These are phyloP conservation scores for Mionectes olivaceus DNA, from an alignment of 2,797 vertebrate genomes.

Conservation along the genomic window DNA sequence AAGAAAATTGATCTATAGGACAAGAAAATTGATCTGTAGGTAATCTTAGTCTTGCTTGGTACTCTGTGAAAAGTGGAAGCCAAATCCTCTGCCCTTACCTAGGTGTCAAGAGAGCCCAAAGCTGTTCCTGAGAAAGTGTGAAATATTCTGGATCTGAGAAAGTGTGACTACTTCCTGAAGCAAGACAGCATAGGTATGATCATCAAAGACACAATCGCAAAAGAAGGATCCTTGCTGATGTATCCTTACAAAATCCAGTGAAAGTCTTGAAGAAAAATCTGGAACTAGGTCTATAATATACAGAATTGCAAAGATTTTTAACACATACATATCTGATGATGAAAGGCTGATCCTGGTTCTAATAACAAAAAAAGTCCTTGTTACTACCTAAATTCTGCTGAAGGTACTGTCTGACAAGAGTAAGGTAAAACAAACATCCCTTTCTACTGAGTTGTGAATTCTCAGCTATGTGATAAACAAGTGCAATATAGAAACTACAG, in stretches of 20 bases:
- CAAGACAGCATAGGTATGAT: not conserved
- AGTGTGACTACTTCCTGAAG: not conserved
- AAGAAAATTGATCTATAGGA: not conserved
- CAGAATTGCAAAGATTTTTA: not conserved
- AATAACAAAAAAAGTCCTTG: not conserved
- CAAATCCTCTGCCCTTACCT: not conserved
- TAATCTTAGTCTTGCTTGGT: not conserved
- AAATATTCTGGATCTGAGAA: not conserved
- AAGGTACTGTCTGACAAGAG: not conserved
- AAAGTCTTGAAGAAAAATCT: not conserved
- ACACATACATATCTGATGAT: not conserved
- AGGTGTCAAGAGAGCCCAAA: not conserved
- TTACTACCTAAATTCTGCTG: not conserved
- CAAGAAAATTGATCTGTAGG: not conserved
- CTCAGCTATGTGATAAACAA: not conserved
- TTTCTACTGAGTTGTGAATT: not conserved
- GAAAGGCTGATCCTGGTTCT: not conserved
- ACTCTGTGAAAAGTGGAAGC: not conserved
- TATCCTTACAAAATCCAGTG: not conserved
- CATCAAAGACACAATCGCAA: not conserved
- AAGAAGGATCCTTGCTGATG: not conserved
- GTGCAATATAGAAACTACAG: not conserved
- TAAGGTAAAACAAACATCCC: not conserved
- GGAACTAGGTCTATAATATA: not conserved
- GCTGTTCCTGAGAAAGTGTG: not conserved